Evolutionary conservation across 1,140 invertebrate genomes (phyloP).

Genomic region (Drosophila dunni): DNA sequence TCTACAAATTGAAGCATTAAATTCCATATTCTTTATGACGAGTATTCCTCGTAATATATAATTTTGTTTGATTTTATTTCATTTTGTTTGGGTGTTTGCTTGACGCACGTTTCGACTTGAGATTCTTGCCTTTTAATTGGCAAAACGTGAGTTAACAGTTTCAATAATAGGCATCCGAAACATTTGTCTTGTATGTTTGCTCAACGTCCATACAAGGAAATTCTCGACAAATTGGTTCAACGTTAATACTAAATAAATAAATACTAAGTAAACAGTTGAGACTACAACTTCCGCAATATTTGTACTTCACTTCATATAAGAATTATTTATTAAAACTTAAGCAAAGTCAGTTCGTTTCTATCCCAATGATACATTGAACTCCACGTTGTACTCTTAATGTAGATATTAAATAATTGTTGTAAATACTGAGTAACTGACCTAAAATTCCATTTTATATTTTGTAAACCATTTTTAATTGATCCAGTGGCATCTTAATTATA

Average conservation of each 20-base stretch:
- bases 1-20: constrained; percentile 57
- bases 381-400: not conserved
- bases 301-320: constrained; percentile 7
- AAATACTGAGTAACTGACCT: constrained; percentile 27
- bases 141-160: constrained; percentile 77
- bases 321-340: constrained; percentile 9
- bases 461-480: constrained; percentile 62
- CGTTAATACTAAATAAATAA: constrained; percentile 50
- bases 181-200: constrained; percentile 36
- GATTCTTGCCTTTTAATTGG: constrained; percentile 70
- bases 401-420: constrained; percentile 5
- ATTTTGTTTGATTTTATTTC: constrained; percentile 14
- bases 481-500: constrained; percentile 45
- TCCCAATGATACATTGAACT: constrained; percentile 40
- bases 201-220: constrained; percentile 59
- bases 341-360: not conserved
- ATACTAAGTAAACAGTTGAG: constrained; percentile 42
- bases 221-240: constrained; percentile 71
- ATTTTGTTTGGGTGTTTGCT: constrained; percentile 70
- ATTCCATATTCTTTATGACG: constrained; percentile 38
- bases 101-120: constrained; percentile 67
- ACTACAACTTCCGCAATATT: constrained; percentile 45
- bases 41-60: constrained; percentile 27
- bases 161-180: constrained; percentile 68
- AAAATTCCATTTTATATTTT: constrained; percentile 53